These are phyloP conservation scores for Odocoileus virginianus DNA, from an alignment of 2,113 vertebrate species.

Conservation along the genomic window DNA sequence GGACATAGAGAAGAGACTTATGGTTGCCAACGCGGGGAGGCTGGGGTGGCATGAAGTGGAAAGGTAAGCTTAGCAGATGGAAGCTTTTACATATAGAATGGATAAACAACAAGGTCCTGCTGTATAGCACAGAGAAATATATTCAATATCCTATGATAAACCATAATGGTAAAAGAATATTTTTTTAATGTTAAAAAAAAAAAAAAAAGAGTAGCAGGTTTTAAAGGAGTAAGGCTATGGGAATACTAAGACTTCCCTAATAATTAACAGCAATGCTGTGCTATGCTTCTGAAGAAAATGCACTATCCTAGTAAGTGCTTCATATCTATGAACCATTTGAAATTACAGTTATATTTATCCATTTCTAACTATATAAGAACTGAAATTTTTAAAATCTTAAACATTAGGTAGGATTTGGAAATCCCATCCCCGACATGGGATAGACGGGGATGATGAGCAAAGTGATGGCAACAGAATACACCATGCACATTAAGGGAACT, in stretches of 20 bases:
- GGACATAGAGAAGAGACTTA: neutral
- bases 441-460: neutral
- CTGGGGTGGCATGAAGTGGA: neutral
- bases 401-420: neutral
- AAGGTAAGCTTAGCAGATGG: neutral
- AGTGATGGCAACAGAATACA: neutral
- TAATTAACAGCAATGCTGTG: neutral
- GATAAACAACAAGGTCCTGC: neutral
- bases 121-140: neutral
- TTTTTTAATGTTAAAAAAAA: neutral
- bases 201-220: neutral
- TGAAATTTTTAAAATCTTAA: neutral
- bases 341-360: neutral
- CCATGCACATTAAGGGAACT: neutral
- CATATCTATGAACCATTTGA: neutral
- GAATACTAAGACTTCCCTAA: neutral
- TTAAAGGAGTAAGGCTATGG: neutral
- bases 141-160: neutral
- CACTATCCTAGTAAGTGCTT: neutral
- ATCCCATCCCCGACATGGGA: neutral
- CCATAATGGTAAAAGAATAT: neutral
- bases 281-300: neutral
- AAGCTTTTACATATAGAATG: neutral
- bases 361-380: neutral
- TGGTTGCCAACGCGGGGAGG: neutral